Evolutionary conservation across 2,113 vertebrate genomes (phyloP).

Genomic region (Erinaceus europaeus): DNA sequence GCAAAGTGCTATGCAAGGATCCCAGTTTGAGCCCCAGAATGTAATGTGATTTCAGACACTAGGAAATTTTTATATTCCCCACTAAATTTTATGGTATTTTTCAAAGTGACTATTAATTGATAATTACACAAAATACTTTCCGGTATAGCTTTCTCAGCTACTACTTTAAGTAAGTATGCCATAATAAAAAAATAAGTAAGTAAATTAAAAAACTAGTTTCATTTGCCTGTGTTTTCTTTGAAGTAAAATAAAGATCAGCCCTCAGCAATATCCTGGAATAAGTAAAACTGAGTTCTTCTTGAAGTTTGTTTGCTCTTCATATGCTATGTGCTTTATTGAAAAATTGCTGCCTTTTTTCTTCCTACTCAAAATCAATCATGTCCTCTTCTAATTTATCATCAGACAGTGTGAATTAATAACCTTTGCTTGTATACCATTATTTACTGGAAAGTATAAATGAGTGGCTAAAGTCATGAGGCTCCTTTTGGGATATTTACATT

Average conservation of each 20-base stretch:
- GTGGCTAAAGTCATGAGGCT: not conserved
- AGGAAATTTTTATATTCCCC: not conserved
- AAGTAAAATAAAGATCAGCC: not conserved
- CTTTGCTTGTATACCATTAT: not conserved
- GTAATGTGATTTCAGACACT: too few species aligned
- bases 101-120: not conserved
- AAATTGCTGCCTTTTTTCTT: not conserved
- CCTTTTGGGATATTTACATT: not conserved
- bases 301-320: not conserved
- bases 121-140: not conserved
- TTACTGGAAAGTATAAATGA: conserved; percentile 11
- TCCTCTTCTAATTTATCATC: not conserved
- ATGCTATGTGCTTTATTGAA: not conserved
- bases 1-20: too few species aligned
- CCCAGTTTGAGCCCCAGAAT: too few species aligned
- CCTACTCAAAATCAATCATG: not conserved
- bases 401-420: not conserved
- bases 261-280: not conserved
- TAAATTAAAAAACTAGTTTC: not conserved
- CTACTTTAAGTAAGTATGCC: not conserved
- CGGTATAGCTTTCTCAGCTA: not conserved
- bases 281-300: not conserved
- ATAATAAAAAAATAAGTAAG: too few species aligned
- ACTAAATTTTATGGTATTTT: not conserved
- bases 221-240: not conserved